Evolutionary conservation across 2,888 invertebrate species (phyloP).

Genomic region (Torymus tubicola): DNA sequence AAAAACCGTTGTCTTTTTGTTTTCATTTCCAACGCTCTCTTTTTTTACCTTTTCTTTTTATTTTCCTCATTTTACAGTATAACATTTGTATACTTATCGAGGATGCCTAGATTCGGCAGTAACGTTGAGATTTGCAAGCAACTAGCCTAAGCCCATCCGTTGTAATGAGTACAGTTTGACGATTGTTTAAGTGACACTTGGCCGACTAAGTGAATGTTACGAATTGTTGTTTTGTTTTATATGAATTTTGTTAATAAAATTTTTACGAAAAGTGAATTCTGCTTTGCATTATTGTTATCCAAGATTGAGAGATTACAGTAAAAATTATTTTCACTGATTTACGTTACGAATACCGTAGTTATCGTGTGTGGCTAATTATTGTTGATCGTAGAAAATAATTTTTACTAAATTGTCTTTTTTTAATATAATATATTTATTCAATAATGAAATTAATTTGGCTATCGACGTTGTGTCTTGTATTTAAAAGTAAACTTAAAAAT

Average conservation of each 20-base stretch:
- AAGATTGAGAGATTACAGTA: background rate
- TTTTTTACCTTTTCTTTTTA: no score
- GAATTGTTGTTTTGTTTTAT: slow-evolving; percentile 48
- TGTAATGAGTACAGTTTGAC: slow-evolving; percentile 2
- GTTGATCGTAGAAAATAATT: slow-evolving; percentile 30
- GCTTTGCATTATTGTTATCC: slow-evolving; percentile 46
- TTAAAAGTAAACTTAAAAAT: no score
- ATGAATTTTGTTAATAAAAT: slow-evolving; percentile 51
- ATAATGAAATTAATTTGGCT: no score
- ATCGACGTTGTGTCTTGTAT: no score
- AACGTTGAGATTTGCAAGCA: slow-evolving; percentile 1
- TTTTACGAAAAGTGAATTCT: slow-evolving; percentile 48
- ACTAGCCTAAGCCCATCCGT: background rate
- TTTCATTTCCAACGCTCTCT: no score
- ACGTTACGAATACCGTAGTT: background rate
- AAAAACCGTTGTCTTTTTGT: no score
- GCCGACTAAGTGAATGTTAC: slow-evolving; percentile 27
- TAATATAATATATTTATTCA: background rate
- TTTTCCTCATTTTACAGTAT: no score
- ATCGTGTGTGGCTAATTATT: no score
- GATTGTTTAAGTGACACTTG: slow-evolving; percentile 17
- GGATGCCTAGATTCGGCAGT: background rate
- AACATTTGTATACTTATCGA: background rate
- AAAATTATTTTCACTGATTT: slow-evolving; percentile 3
- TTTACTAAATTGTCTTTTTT: slow-evolving; percentile 1